These are phyloP conservation scores for Drosophila baimaii DNA, from an alignment of 1,140 invertebrate species.

Conservation along the genomic window DNA sequence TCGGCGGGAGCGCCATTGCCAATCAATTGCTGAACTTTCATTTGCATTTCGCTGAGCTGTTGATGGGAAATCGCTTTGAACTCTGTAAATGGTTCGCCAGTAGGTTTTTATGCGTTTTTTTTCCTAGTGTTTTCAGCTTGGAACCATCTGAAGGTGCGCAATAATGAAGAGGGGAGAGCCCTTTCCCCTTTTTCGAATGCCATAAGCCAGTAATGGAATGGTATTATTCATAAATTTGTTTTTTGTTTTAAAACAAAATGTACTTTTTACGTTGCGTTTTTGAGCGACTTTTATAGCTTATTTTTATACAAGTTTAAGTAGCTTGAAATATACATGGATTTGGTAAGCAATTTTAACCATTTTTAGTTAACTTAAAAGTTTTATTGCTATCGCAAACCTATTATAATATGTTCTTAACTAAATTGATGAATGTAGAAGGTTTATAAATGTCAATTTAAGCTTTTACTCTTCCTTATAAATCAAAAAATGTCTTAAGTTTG, in stretches of 20 bases:
- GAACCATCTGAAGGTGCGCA: not conserved
- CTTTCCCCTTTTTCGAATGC: not conserved
- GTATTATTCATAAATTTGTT: not conserved
- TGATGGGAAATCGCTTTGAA: constrained; percentile 44
- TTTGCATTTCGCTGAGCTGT: constrained; percentile 47
- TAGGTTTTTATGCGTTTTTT: constrained; percentile 12
- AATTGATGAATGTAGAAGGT: too few species aligned
- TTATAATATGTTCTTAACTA: not conserved
- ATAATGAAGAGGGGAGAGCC: not conserved
- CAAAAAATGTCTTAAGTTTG: not conserved
- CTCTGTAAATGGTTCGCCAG: constrained; percentile 23
- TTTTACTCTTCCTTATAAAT: not conserved
- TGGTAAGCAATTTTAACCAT: too few species aligned
- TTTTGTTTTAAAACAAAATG: not conserved
- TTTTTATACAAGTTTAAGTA: not conserved
- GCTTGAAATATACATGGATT: too few species aligned
- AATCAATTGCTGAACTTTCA: constrained; percentile 49
- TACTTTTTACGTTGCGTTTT: not conserved
- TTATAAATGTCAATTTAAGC: not conserved
- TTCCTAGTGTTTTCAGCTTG: not conserved
- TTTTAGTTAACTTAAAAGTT: too few species aligned
- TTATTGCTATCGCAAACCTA: not conserved
- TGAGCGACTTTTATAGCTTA: not conserved
- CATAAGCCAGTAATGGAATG: too few species aligned
- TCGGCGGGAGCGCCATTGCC: constrained; percentile 11